Base-by-base conservation (phyloP, 2,113 vertebrate species). In the Percina caprodes region DNA sequence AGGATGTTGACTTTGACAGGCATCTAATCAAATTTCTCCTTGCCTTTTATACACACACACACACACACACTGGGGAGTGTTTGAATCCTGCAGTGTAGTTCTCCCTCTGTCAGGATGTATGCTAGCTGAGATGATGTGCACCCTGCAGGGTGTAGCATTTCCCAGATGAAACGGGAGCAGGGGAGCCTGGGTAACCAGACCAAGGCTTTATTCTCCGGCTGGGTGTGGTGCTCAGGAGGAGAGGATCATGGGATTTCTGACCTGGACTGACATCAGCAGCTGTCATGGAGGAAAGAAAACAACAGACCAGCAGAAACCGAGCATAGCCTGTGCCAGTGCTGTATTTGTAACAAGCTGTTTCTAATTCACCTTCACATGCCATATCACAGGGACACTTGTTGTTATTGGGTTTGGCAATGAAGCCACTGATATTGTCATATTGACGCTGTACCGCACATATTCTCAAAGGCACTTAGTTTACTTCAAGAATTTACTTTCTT, bases 161-260 rank as follows among this genome's bases (percentile, higher is more conserved):
- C 92, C 72, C 69, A 21, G 55, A 74, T 91, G 91, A 92, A 94
- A 94, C 51, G 49, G 80, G 90, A 94, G 92, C 87, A 87, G 79
- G 67, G 80, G 61, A 78, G 84, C 74, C 83, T 35, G 76, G 81
- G 90, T 91, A 94, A 93, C 89, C 56, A 84, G 86, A 94, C 82
- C 71, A 55, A 85, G 75, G 91, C 87, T 91, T 93, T 94, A 93
- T 93, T 92, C 85, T 85, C 74, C 61, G 69, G 52, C 66, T 89
- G 91, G 92, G 94, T 80, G 92, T 93, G 93, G 92, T 66, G 78
- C 84, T 88, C 56, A 52, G 85, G 86, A 93, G 87, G 76, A 84
- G 82, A 88, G 89, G 88, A 92, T 91, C 91, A 94, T 91, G 89
- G 82, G 91, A 89, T 89, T 69, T 88, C 84, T 93, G 89, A 94